phyloP scores from a whole-genome alignment of 2,888 invertebrate species.

The Smittia sp. region DNA sequence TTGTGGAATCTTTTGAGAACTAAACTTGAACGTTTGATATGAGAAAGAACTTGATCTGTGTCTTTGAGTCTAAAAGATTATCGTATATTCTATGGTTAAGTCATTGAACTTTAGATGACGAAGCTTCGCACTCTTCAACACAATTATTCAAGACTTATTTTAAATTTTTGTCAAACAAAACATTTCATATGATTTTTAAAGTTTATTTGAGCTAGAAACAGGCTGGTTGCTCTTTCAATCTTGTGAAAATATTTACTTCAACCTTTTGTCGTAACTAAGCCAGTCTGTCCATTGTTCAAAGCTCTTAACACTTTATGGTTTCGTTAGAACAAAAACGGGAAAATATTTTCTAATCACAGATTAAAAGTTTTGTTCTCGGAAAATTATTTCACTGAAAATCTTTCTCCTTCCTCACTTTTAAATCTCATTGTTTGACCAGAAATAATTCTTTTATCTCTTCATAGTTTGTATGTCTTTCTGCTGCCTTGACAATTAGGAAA shows the following conservation, averaged over 20 bases:
- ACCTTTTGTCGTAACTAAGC: not conserved
- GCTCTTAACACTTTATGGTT: too few relatives aligned
- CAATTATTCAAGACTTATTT: too few relatives aligned
- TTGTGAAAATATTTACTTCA: not conserved
- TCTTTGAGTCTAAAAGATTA: too few relatives aligned
- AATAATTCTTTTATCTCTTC: not conserved
- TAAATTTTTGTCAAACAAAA: too few relatives aligned
- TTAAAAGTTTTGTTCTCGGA: not conserved
- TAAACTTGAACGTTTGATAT: too few relatives aligned
- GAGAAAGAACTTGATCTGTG: too few relatives aligned
- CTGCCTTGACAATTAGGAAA: not conserved
- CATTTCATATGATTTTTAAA: not conserved
- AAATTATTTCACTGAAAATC: too few relatives aligned
- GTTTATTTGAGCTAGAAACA: not conserved
- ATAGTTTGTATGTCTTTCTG: not conserved
- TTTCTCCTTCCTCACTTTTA: too few relatives aligned
- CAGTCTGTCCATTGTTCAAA: conserved; percentile 22
- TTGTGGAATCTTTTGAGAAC: too few relatives aligned
- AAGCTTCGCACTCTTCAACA: too few relatives aligned
- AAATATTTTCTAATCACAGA: not conserved
- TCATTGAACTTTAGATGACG: not conserved
- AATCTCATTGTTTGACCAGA: not conserved
- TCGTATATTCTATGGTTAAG: too few relatives aligned
- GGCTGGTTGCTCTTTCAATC: not conserved
- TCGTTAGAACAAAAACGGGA: not conserved